Base-by-base conservation (phyloP, 2,888 invertebrate genomes). In the Perizoma flavofasciatum region DNA sequence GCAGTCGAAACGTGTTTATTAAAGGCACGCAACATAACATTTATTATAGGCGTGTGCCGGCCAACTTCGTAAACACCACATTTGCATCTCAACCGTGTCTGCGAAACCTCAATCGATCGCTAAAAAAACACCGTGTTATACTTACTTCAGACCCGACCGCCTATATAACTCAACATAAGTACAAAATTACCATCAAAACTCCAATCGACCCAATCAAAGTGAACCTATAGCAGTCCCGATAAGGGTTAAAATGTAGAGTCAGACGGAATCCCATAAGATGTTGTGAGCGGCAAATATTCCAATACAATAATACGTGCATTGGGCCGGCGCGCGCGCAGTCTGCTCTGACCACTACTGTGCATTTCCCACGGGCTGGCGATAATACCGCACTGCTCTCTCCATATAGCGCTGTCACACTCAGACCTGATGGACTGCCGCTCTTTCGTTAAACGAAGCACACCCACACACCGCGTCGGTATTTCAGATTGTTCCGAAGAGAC, bases 331-430 rank as follows among this genome's bases (percentile, higher is more conserved):
- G 90, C 91, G 89, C 90, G 89, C 88, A 82, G 82, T 85, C 88
- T 86, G 88, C 86, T 90, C 91, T 89, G 92, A 89, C 92, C 92
- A 92, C 92, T 92, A 91, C 92, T 92, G 92, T 92, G 91, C 92
- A 92, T 89, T 92, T 92, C 92, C 92, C 92, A 92, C 92, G 92
- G 88, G 87, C 86, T 86, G 84, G 82, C 81, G 81, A 78, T 75
- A 79, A 69, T 63, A 69, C 80, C 66, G 72, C 75, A 70, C 78
- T 75, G 66, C 67, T 92, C 81, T 55, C 74, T 75, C 82, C 60
- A 75, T 77, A 85, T 85, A 85, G 83, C 83, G 64, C 61, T 67
- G 76, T 90, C 89, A 69, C 82, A 47, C 39, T 91, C 73, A 22
- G 72, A 67, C 90, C 86, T 88, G 89, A 89, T 88, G 88, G 86